phyloP scores from a whole-genome alignment of 2,888 invertebrate species.

The Cenopis cana region DNA sequence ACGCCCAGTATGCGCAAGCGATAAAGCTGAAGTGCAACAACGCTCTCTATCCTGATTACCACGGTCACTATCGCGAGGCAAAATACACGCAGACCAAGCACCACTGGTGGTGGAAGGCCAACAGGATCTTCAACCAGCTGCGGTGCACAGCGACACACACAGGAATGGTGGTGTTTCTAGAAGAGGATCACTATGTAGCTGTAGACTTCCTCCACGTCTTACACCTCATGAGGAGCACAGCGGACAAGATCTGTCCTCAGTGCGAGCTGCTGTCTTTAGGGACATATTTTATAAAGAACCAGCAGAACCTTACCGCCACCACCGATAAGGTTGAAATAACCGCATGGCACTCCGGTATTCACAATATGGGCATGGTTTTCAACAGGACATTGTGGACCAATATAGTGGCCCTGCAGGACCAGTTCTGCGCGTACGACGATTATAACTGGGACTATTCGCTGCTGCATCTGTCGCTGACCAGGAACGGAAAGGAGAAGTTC shows the following conservation, averaged over 20 bases:
- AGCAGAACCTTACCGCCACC: slow-evolving; percentile 18
- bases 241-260: slow-evolving; percentile 89
- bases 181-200: slow-evolving; percentile 97
- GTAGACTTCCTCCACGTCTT: slow-evolving; percentile 95
- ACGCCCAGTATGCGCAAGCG: slow-evolving; percentile 93
- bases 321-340: slow-evolving; percentile 84
- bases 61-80: slow-evolving; percentile 98
- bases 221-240: slow-evolving; percentile 88
- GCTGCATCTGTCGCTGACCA: slow-evolving; percentile 94
- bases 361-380: slow-evolving; percentile 99
- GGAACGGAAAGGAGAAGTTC: slow-evolving; percentile 89
- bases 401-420: slow-evolving; percentile 91
- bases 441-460: slow-evolving; percentile 99
- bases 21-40: slow-evolving; percentile 94
- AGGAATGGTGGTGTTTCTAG: slow-evolving; percentile 90
- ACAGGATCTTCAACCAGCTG: slow-evolving; percentile 96
- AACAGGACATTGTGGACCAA: slow-evolving; percentile 94
- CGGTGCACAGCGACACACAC: slow-evolving; percentile 93
- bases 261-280: slow-evolving; percentile 82
- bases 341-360: slow-evolving; percentile 96
- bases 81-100: slow-evolving; percentile 99
- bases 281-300: slow-evolving; percentile 12
- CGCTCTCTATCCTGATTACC: slow-evolving; percentile 96
- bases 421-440: slow-evolving; percentile 98
- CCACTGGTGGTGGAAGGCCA: slow-evolving; percentile 99